Base-by-base conservation (phyloP, 2,797 vertebrate genomes). In the Siniperca obscura region DNA sequence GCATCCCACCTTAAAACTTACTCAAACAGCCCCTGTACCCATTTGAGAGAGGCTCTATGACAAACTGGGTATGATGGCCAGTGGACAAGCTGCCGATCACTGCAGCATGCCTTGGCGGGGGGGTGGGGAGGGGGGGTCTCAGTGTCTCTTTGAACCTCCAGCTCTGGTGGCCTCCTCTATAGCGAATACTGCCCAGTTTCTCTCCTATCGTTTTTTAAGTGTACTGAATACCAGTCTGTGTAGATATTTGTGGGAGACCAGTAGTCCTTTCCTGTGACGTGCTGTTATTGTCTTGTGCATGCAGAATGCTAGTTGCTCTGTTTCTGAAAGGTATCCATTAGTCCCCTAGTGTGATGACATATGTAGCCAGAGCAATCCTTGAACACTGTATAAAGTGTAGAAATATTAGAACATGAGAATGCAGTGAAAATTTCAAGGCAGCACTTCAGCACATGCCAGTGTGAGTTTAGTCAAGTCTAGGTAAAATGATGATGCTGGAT, bases 1-100 rank as follows among this genome's bases (percentile, higher is more conserved):
- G 25, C 68, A 71, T 79, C 76, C 83, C 74, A 82, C 76, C 77
- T 87, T 76, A 46, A 86, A 84, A 68, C 72, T 46, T 61, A 52
- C 30, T 81, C 76, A 78, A 81, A 68, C 53, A 75, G 53, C 70
- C 62, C 36, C 68, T 25, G 50, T 38, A 56, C 17, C 57, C 76
- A 70, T 59, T 74, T 57, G 66, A 81, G 73, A 87, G 70, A 38
- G 38, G 7, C 57, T 78, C 38, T 25, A 12, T 86, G 48, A 56
- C 76, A 78, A 65, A 80, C 81, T 65, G 59, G 80, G 55, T 68
- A 66, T 27, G 77, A 80, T 73, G 40, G 68, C 30, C 22, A 17
- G 30, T 69, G 62, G 57, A 64, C 65, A 71, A 60, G 67, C 70
- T 25, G 56, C 59, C 42, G 25, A 82, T 83, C 56, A 38, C 53